Evolutionary conservation across 2,888 invertebrate species (phyloP).

Genomic region (Clistopyga incitator): DNA sequence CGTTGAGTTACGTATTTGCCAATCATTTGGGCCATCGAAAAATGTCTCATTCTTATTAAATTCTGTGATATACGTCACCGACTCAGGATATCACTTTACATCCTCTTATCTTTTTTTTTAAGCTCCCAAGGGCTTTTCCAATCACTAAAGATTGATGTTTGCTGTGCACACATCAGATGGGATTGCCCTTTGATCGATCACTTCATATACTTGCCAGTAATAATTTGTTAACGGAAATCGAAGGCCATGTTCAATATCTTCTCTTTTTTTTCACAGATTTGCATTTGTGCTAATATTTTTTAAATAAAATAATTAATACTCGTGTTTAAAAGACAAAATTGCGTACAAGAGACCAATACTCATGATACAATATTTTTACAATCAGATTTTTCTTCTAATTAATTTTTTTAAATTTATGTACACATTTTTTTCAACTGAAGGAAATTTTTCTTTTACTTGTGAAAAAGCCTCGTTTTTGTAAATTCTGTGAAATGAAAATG

Average conservation of each 20-base stretch:
- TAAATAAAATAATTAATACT: background rate
- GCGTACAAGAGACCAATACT: no score
- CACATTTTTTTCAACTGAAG: background rate
- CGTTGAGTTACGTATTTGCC: background rate
- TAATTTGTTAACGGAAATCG: background rate
- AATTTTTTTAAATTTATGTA: no score
- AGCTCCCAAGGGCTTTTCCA: background rate
- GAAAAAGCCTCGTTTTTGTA: no score
- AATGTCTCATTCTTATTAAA: no score
- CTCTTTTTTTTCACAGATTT: background rate
- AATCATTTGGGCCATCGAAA: no score
- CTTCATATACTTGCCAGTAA: constrained; percentile 13
- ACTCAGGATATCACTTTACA: background rate
- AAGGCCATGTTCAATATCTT: background rate
- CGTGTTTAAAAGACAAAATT: background rate
- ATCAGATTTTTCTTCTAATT: no score
- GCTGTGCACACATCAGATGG: constrained; percentile 38
- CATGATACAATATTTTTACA: no score
- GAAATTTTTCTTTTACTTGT: no score
- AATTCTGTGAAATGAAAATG: no score
- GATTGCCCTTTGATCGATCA: constrained; percentile 57
- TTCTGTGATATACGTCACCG: no score
- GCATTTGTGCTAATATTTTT: background rate
- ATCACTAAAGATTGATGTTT: constrained; percentile 49
- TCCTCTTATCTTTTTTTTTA: background rate